These are phyloP conservation scores for Drosophila infuscata DNA, from an alignment of 2,888 invertebrate species.

Conservation along the genomic window DNA sequence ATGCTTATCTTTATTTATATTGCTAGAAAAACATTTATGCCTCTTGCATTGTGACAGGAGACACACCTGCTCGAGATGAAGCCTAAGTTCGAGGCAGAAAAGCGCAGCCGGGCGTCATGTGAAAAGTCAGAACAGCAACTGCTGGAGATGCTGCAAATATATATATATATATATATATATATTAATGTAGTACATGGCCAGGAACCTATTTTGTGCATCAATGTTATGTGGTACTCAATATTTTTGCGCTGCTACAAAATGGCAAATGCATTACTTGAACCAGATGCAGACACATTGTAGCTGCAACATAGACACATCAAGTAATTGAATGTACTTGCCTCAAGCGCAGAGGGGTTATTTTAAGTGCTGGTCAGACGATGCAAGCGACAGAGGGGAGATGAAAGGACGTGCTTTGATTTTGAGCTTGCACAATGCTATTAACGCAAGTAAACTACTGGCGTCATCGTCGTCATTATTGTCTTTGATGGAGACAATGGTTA, in stretches of 20 bases:
- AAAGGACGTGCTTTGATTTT: conserved; percentile 58
- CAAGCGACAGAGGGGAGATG: neutral
- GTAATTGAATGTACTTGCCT: conserved; percentile 75
- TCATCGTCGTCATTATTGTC: conserved; percentile 30
- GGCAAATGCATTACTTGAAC: conserved; percentile 64
- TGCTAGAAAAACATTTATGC: conserved; percentile 43
- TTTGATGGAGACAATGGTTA: conserved; percentile 26
- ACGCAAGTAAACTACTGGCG: conserved; percentile 61
- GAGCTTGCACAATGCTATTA: conserved; percentile 68
- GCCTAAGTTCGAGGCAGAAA: neutral
- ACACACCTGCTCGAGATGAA: conserved; percentile 33
- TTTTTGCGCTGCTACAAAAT: conserved; percentile 59
- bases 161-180: neutral
- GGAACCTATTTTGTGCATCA: conserved; percentile 66
- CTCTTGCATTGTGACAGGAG: conserved; percentile 36
- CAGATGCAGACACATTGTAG: conserved; percentile 58
- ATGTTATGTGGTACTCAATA: conserved; percentile 66
- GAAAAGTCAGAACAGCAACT: conserved; percentile 29
- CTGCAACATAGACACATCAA: conserved; percentile 70
- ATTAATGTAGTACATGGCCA: neutral
- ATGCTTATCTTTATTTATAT: conserved; percentile 42
- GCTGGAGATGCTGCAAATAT: neutral
- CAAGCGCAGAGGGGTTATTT: conserved; percentile 33
- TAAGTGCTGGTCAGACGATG: conserved; percentile 5
- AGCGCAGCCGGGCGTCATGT: conserved; percentile 14